These are phyloP conservation scores for Gonatopus flavifemur DNA, from an alignment of 1,140 invertebrate genomes.

Conservation along the genomic window DNA sequence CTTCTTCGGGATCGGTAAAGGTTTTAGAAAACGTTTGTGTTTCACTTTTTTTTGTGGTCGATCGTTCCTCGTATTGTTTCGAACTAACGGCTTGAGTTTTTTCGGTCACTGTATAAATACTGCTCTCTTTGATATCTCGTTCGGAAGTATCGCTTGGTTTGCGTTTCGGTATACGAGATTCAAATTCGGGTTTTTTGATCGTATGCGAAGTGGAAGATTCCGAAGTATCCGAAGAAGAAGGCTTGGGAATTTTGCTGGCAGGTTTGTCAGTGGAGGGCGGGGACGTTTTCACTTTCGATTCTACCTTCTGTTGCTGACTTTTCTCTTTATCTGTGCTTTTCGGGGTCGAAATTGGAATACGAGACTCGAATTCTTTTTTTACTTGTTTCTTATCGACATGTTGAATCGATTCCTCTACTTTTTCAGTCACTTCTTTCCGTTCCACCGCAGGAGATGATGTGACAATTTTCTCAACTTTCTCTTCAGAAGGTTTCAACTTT, in stretches of 20 bases:
- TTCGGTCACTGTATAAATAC: constrained; percentile 34
- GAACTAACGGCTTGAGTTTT: constrained; percentile 40
- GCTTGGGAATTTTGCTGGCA: not conserved
- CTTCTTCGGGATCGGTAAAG: constrained; percentile 31
- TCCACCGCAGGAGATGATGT: not conserved
- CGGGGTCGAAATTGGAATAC: constrained; percentile 41
- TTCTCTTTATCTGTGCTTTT: constrained; percentile 40
- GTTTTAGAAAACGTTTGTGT: constrained; percentile 34
- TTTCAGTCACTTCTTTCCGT: not conserved
- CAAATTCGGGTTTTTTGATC: constrained; percentile 36
- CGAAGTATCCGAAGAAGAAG: not conserved
- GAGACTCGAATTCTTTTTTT: constrained; percentile 42
- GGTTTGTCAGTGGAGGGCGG: not conserved
- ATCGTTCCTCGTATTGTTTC: constrained; percentile 33
- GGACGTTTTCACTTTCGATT: constrained; percentile 10
- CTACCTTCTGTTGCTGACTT: constrained; percentile 22
- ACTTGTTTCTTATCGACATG: constrained; percentile 8
- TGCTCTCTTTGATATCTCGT: constrained; percentile 23
- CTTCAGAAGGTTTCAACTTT: not conserved
- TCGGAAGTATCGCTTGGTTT: constrained; percentile 16
- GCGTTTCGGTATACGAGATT: constrained; percentile 46
- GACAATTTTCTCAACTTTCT: constrained; percentile 14
- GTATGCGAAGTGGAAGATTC: constrained; percentile 3
- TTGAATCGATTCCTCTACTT: not conserved
- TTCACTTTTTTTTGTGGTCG: constrained; percentile 33